phyloP scores from a whole-genome alignment of 1,140 invertebrate species.

The Lerema accius region DNA sequence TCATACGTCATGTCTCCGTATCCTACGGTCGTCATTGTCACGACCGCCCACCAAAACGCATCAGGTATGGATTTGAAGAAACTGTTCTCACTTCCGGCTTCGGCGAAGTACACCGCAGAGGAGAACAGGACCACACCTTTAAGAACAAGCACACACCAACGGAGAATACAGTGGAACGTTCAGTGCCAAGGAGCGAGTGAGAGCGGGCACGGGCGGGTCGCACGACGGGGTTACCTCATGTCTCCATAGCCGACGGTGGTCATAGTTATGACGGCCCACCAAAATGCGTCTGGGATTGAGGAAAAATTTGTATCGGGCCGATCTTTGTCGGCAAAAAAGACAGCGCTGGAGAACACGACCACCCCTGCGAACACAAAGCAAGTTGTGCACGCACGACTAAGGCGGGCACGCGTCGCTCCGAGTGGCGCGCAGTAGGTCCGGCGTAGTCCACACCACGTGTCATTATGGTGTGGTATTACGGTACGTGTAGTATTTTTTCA shows the following conservation, averaged over 20 bases:
- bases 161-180: slow-evolving; percentile 78
- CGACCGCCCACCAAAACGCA: slow-evolving; percentile 99
- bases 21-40: slow-evolving; percentile 99
- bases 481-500: background rate
- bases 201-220: slow-evolving; percentile 65
- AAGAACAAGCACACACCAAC: slow-evolving; percentile 84
- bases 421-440: slow-evolving; percentile 13
- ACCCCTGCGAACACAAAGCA: slow-evolving; percentile 88
- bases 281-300: slow-evolving; percentile 98
- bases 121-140: slow-evolving; percentile 99
- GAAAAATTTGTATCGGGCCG: slow-evolving; percentile 98
- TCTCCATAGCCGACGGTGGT: slow-evolving; percentile 99
- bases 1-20: slow-evolving; percentile 99
- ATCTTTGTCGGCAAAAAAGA: slow-evolving; percentile 99
- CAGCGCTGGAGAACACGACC: slow-evolving; percentile 98
- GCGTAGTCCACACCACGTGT: slow-evolving; percentile 9
- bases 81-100: slow-evolving; percentile 98
- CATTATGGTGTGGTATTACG: background rate
- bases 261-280: slow-evolving; percentile 97
- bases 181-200: slow-evolving; percentile 68
- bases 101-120: slow-evolving; percentile 99
- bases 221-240: slow-evolving; percentile 91
- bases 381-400: slow-evolving; percentile 56
- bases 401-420: slow-evolving; percentile 45
- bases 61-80: slow-evolving; percentile 99